Base-by-base conservation (phyloP, 64 coral and sea anemone species). In the Platygyra sinensis region DNA sequence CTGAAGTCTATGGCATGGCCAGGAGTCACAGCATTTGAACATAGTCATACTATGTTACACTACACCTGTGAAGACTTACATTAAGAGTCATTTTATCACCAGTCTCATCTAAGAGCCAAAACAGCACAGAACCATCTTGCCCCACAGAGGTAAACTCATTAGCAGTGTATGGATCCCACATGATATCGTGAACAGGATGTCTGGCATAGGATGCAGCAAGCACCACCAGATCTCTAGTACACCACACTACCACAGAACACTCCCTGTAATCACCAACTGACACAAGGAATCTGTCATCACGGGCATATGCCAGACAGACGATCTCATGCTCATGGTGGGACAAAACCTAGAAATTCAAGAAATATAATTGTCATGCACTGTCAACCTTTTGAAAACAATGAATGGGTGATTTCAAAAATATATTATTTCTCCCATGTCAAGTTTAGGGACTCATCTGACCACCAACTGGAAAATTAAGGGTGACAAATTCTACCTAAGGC, bases 31-130 rank as follows among this genome's bases (percentile, higher is more conserved):
- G 52, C 52, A 55, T 9, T 55, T 8, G 4, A 14, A 55, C 52
- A 55, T 9, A 55, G 13, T 14, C 52, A 55, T 1, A 55, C 52
- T 55, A 55, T 55, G 13, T 55, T 55, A 55, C 4, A 55, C 10
- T 3, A 59, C 33, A 72, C 15, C 22, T 17, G n/a, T 30, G 71
- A 22, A 72, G 42, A 85, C 94, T 95, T 88, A 99, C 97, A 79
- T 99, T 99, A 19, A 99, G 86, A 39, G 76, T 90, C 3, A 90
- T 42, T 76, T 88, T 86, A 52, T 84, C 90, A 60, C 72, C 71
- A 13, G 97, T 93, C 61, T 99, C 97, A 89, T 99, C 97, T 4
- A 99, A 88, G 65, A 99, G 42, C 97, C 97, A 99, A 88, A 99
- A 99, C 64, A 96, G 65, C 19, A 94, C 94, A 31, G 76, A 90